Evolutionary conservation across 2,113 vertebrate genomes (phyloP), one percentile per base, ranked within the genome.

Genomic region (Zeus faber): DNA sequence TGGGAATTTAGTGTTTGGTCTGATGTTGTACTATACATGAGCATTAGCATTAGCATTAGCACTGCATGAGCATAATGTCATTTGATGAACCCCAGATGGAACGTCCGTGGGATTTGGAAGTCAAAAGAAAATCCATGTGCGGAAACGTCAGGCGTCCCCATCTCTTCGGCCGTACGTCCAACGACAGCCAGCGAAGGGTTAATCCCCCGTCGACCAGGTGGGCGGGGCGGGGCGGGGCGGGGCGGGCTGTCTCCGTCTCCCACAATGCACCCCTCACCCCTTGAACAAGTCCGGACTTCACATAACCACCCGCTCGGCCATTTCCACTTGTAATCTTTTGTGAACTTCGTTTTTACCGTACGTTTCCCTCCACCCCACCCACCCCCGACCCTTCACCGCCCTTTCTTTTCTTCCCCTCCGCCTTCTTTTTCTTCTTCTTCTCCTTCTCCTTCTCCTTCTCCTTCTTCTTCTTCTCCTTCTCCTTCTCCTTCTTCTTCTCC

Each of bases 261-360:
- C 57, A 55, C 37, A 62, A 29, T 33, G 10, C 2, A 35, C 11
- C 33, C 31, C 51, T 50, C 64, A 69, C 62, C 69, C 51, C n/a
- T n/a, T n/a, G 8, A 21, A 68, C 73, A 63, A 70, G 72, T 60
- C 57, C 46, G 41, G 60, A 68, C 53, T 65, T n/a, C n/a, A n/a
- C n/a, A n/a, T n/a, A n/a, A n/a, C 45, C 65, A 70, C 56, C 51
- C 58, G 46, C 54, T 54, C 73, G 67, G 75, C 70, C 47, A 58
- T 67, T 74, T 76, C 60, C 75, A 73, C 62, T 61, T 65, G 68
- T 63, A 52, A 40, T 49, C 61, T 58, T 53, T 40, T 26, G 31
- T 68, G 52, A n/a, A n/a, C n/a, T n/a, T n/a, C n/a, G n/a, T n/a
- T n/a, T n/a, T n/a, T n/a, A n/a, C n/a, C n/a, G n/a, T n/a, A n/a